phyloP scores from a whole-genome alignment of 2,888 invertebrate genomes.

The Adelphocoris suturalis region DNA sequence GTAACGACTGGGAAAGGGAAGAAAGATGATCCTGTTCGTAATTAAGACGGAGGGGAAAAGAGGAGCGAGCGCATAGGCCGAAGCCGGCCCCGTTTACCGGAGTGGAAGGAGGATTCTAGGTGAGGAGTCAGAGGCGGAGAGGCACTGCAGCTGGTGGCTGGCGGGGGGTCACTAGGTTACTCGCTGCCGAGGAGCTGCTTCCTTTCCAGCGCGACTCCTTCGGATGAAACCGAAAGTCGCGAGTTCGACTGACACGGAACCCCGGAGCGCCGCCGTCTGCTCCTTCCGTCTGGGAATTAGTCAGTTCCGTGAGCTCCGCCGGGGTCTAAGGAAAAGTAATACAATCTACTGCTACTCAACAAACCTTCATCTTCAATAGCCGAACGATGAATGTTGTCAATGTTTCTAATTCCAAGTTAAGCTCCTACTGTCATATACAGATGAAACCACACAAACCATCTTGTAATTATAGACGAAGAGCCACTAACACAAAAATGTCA shows the following conservation, averaged over 20 bases:
- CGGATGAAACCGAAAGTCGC: neutral
- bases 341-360: no score
- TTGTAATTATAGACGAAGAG: no score
- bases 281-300: conserved; percentile 35
- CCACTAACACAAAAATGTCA: no score
- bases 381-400: no score
- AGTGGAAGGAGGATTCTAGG: conserved; percentile 42
- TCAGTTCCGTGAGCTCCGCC: neutral
- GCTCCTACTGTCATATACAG: no score
- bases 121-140: neutral
- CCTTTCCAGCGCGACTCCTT: conserved; percentile 21
- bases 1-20: conserved; percentile 42
- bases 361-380: no score
- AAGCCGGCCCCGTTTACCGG: conserved; percentile 38
- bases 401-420: no score
- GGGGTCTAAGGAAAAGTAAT: neutral
- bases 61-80: conserved; percentile 14
- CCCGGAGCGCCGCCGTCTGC: conserved; percentile 20
- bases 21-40: conserved; percentile 39
- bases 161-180: conserved; percentile 35
- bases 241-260: conserved; percentile 36
- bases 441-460: no score
- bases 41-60: neutral
- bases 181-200: conserved; percentile 31
- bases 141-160: neutral